Conservation (phyloP, 2,888 invertebrate species). For the Drosophila pegasa region DNA sequence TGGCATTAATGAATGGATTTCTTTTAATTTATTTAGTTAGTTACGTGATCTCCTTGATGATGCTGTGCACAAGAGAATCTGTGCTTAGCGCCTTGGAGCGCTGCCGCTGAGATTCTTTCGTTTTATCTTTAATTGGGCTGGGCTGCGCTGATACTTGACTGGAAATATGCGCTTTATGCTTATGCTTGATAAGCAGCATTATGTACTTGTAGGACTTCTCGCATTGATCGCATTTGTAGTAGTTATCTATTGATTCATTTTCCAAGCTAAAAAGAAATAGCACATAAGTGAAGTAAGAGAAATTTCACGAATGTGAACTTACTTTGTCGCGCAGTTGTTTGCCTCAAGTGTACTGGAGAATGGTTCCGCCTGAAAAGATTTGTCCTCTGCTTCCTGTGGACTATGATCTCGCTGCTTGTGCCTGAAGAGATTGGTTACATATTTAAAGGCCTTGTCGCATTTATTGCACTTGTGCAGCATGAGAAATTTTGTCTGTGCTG, state of each 20-base stretch:
- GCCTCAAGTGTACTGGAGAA: constrained; percentile 7
- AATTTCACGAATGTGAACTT: constrained; percentile 1
- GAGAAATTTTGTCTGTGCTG: not conserved
- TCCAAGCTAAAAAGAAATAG: constrained; percentile 21
- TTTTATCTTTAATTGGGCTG: constrained; percentile 13
- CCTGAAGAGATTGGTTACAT: constrained; percentile 61
- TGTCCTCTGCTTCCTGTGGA: not conserved
- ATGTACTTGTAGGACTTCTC: constrained; percentile 66
- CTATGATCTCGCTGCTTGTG: constrained; percentile 56
- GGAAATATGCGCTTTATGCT: constrained; percentile 47
- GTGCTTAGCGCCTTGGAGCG: constrained; percentile 33
- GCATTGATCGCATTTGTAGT: constrained; percentile 65
- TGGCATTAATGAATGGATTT: not conserved
- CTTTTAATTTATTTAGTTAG: not conserved
- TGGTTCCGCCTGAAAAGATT: not conserved
- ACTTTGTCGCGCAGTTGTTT: constrained; percentile 26
- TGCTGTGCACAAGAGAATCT: constrained; percentile 60
- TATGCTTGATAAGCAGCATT: constrained; percentile 59
- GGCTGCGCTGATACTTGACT: constrained; percentile 39
- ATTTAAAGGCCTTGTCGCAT: constrained; percentile 54
- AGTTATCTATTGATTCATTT: constrained; percentile 40
- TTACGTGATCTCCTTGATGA: constrained; percentile 59
- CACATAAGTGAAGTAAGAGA: not conserved
- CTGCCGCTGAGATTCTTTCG: not conserved
- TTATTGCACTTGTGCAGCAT: constrained; percentile 50